Conservation (phyloP, 2,888 invertebrate genomes). For the Hypomecis atomaria region DNA sequence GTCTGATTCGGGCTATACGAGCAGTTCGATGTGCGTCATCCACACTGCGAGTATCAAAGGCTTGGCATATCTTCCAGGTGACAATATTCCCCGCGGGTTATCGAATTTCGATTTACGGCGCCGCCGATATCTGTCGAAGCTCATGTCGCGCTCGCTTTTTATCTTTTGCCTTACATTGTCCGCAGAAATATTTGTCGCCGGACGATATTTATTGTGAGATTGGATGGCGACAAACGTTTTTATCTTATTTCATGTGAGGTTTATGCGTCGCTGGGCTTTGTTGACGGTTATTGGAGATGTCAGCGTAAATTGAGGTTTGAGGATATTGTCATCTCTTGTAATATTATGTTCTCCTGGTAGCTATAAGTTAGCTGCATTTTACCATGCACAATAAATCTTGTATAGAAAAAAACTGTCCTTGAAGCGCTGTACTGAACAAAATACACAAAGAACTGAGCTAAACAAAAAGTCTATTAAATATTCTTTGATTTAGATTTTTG, state of each 20-base stretch:
- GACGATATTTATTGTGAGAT: constrained; percentile 43
- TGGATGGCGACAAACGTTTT: constrained; percentile 40
- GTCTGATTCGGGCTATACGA: too few relatives aligned
- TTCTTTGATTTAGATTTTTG: too few relatives aligned
- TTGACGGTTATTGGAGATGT: constrained; percentile 14
- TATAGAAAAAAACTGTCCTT: too few relatives aligned
- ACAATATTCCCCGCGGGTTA: constrained; percentile 63
- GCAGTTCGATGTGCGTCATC: too few relatives aligned
- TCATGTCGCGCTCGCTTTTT: constrained; percentile 68
- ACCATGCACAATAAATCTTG: too few relatives aligned
- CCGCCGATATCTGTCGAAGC: constrained; percentile 70
- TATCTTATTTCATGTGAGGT: constrained; percentile 33
- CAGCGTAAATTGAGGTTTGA: not conserved
- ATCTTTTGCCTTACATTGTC: constrained; percentile 64
- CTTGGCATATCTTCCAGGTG: constrained; percentile 47
- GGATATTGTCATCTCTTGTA: not conserved
- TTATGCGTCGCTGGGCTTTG: constrained; percentile 26
- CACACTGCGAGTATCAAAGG: not conserved
- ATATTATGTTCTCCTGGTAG: not conserved
- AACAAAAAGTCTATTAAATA: too few relatives aligned
- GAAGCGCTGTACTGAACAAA: too few relatives aligned
- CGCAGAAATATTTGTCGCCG: constrained; percentile 56
- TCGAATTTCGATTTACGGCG: constrained; percentile 80
- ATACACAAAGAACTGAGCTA: too few relatives aligned
- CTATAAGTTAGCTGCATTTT: too few relatives aligned